Evolutionary conservation across 2,113 vertebrate species (phyloP).

Genomic region (Hippopotamus amphibius): DNA sequence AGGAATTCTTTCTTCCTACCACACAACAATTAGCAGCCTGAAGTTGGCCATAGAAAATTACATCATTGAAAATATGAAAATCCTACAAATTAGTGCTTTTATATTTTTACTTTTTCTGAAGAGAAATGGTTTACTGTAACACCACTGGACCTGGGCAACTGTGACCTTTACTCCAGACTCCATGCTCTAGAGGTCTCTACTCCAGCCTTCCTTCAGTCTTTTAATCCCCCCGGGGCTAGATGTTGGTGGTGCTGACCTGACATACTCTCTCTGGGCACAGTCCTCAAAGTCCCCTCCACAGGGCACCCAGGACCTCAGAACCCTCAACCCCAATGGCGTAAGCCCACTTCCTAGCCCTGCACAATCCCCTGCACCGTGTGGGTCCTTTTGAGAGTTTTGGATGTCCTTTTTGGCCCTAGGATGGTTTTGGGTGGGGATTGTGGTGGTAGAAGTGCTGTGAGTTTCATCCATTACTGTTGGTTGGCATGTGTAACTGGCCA

Average conservation of each 20-base stretch:
- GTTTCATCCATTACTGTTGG: neutral
- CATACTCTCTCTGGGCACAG: neutral
- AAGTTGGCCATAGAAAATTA: neutral
- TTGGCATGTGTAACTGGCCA: too few species aligned
- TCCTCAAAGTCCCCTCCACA: neutral
- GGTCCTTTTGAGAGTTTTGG: neutral
- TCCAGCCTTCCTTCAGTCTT: neutral
- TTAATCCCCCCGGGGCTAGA: neutral
- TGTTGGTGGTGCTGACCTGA: accelerated
- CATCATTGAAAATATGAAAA: neutral
- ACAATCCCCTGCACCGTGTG: neutral
- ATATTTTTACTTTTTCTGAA: neutral
- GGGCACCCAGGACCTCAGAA: neutral
- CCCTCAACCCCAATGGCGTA: neutral
- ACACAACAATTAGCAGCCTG: neutral
- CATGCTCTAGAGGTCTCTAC: too few species aligned
- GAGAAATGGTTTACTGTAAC: neutral
- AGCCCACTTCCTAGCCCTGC: neutral
- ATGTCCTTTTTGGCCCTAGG: neutral
- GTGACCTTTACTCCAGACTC: too few species aligned
- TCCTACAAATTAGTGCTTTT: neutral
- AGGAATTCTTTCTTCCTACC: neutral
- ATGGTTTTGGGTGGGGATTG: neutral
- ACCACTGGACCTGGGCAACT: neutral
- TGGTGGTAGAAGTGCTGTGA: neutral